These are phyloP conservation scores for Hoplostethus atlanticus DNA, from an alignment of 2,797 vertebrate genomes.

Conservation along the genomic window DNA sequence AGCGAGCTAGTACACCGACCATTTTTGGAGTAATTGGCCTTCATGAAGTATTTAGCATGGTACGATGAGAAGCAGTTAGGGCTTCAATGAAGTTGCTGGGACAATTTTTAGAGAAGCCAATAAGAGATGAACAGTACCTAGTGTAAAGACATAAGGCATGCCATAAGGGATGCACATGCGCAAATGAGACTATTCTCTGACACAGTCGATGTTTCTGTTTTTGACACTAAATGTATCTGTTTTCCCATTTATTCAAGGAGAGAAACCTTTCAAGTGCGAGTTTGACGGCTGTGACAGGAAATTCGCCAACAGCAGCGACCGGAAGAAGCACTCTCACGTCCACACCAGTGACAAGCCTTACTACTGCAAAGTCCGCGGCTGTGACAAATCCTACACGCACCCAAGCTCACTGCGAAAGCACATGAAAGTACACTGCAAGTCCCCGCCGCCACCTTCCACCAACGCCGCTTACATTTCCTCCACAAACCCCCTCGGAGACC, in stretches of 20 bases:
- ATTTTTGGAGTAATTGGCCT: conserved; percentile 51
- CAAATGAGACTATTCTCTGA: not conserved
- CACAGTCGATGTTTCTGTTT: too few relatives aligned
- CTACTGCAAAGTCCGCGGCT: conserved; percentile 97
- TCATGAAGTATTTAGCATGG: conserved; percentile 22
- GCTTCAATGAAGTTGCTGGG: not conserved
- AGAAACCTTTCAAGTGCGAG: conserved; percentile 99
- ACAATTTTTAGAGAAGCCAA: too few relatives aligned
- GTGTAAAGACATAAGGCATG: too few relatives aligned
- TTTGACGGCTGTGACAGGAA: conserved; percentile 98
- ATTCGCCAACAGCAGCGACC: conserved; percentile 99
- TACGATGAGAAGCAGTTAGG: conserved; percentile 19
- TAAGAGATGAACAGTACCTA: too few relatives aligned
- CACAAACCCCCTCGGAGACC: conserved; percentile 86
- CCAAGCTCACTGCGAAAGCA: conserved; percentile 96
- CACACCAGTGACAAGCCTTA: conserved; percentile 99
- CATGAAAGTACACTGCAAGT: conserved; percentile 99
- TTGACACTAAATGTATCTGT: conserved; percentile 25
- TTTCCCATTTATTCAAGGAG: conserved; percentile 85
- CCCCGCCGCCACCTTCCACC: conserved; percentile 90
- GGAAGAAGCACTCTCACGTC: conserved; percentile 98
- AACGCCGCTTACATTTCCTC: conserved; percentile 87
- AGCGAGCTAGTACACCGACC: conserved; percentile 47
- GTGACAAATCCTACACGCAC: conserved; percentile 96
- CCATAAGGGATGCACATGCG: too few relatives aligned